These are phyloP conservation scores for Meloidogyne exigua DNA, from an alignment of 1,140 invertebrate genomes.

Conservation along the genomic window DNA sequence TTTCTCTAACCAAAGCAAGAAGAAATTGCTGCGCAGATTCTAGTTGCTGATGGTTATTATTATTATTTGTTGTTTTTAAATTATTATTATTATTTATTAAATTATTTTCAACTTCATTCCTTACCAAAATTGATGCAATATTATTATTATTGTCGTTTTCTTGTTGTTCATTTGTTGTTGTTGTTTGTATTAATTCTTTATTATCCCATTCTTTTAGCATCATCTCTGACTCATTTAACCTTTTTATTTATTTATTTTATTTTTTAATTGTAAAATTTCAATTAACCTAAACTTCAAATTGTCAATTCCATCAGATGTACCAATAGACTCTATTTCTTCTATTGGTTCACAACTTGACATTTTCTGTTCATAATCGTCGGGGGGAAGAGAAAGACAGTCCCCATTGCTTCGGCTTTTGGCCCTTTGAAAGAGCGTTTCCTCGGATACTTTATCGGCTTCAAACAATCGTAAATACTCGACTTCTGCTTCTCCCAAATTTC, in stretches of 20 bases:
- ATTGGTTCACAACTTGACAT: background rate
- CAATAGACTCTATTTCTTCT: background rate
- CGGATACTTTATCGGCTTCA: constrained; percentile 23
- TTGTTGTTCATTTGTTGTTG: background rate
- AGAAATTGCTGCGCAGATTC: constrained; percentile 12
- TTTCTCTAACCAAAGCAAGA: background rate
- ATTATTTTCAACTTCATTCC: background rate
- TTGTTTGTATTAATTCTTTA: background rate
- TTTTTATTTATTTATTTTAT: background rate
- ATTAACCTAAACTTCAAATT: background rate
- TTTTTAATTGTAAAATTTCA: background rate
- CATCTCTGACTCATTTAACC: background rate
- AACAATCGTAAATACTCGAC: constrained; percentile 31
- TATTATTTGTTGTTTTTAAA: background rate
- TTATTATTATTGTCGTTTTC: no score
- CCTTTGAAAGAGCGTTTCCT: constrained; percentile 10
- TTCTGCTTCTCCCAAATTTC: constrained; percentile 39
- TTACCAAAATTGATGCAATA: background rate
- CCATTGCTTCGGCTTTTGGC: constrained; percentile 10
- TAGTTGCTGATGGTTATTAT: background rate
- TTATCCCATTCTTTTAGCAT: background rate
- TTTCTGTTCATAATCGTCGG: background rate
- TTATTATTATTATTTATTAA: background rate
- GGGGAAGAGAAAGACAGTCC: constrained; percentile 9
- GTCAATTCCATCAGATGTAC: background rate